phyloP scores from a whole-genome alignment of 1,140 invertebrate species.

The Danaus plexippus region DNA sequence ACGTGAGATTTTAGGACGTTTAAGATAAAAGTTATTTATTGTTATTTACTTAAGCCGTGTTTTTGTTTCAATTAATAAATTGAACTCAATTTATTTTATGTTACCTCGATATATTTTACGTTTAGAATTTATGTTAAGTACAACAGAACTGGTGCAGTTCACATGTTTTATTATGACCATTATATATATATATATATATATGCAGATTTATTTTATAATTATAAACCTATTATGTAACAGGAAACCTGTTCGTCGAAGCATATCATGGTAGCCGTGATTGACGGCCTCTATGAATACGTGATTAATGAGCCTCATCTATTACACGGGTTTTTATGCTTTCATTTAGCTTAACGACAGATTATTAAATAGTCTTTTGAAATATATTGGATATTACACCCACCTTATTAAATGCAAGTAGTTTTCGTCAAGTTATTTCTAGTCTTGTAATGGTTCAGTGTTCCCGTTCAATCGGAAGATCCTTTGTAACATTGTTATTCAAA shows the following conservation, averaged over 20 bases:
- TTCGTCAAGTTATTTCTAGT: no score
- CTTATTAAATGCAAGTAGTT: conserved; percentile 13
- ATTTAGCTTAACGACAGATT: conserved; percentile 38
- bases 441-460: no score
- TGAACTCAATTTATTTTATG: conserved; percentile 10
- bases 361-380: conserved; percentile 35
- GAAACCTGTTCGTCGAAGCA: conserved; percentile 20
- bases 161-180: no score
- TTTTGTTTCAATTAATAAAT: conserved; percentile 5
- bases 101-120: conserved; percentile 5
- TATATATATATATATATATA: no score
- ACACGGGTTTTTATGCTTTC: conserved; percentile 40
- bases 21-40: conserved; percentile 22
- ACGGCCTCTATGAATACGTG: conserved; percentile 54
- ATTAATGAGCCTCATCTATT: conserved; percentile 51
- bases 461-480: no score
- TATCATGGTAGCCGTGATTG: conserved; percentile 38
- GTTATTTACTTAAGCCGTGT: conserved; percentile 16
- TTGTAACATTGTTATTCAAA: no score
- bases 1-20: conserved; percentile 21
- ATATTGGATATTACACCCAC: conserved; percentile 28
- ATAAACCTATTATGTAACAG: conserved; percentile 5
- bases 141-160: neutral
- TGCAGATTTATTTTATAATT: no score
- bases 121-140: conserved; percentile 4